Evolutionary conservation across 1,140 invertebrate genomes (phyloP), one percentile per base, ranked within the genome.

Genomic region (Oncopeltus fasciatus): DNA sequence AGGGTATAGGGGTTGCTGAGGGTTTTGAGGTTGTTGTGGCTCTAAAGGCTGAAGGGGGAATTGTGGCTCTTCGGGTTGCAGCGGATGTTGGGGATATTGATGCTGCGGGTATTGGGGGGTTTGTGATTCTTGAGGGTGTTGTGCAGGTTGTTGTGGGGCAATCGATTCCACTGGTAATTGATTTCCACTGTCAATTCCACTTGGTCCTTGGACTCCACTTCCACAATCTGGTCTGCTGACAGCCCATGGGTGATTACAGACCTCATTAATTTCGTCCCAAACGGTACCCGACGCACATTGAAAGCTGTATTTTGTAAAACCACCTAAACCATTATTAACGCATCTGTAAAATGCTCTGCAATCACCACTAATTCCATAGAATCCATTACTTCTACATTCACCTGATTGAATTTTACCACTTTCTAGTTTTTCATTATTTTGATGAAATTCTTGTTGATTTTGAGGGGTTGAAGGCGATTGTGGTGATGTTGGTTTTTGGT

Each of bases 261-360:
- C 75, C 63, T 77, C 72, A 28, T 77, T 75, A 51, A 77, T 73
- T 62, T 74, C 65, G 72, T 85, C 83, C 81, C 82, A 86, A 21
- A 80, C 79, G 5, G 83, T 85, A 28, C 81, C 81, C 60, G 80
- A 76, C 1, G 80, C 80, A 70, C 83, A 86, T 29, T 72, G 72
- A 72, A 84, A 86, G 49, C 81, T 75, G 69, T 83, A 81, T 68
- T 76, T 77, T 28, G 67, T 77, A 66, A 75, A 83, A 44, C 75
- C 75, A 5, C 77, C 78, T 58, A 75, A 71, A 26, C 78, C 78
- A 66, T 80, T 77, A 65, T 80, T 76, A 1, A 83, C 81, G 69
- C 83, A 86, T 59, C 83, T 75, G 68, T 83, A 84, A 68, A 86
- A 87, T 67, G 79, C 81, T 59, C 76, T 74, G 66, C 85, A 87